Evolutionary conservation across 2,797 vertebrate species (phyloP).

Genomic region (Tiaroga cobitis): DNA sequence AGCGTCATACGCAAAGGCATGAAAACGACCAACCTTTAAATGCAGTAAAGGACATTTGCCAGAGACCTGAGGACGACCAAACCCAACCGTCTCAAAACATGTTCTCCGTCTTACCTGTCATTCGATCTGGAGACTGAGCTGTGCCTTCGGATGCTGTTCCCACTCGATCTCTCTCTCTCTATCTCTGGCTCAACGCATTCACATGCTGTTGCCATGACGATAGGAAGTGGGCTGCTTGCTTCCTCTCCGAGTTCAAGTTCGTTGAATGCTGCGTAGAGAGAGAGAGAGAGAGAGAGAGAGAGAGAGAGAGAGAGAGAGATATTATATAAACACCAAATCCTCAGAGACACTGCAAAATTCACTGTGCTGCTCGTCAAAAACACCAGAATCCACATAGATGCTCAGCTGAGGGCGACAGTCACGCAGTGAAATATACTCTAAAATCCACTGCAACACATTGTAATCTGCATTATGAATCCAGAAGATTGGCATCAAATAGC

Average conservation of each 20-base stretch:
- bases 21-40: constrained; percentile 11
- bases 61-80: constrained; percentile 15
- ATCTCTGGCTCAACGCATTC: constrained; percentile 80
- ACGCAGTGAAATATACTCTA: background rate
- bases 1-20: constrained; percentile 35
- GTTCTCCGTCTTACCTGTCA: constrained; percentile 78
- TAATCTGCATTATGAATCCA: constrained; percentile 43
- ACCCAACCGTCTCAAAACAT: constrained; percentile 4
- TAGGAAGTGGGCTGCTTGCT: constrained; percentile 79
- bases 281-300: constrained; percentile 38
- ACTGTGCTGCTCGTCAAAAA: constrained; percentile 50
- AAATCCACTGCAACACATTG: constrained; percentile 19
- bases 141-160: constrained; percentile 84
- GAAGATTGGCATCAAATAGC: background rate
- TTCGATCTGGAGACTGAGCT: constrained; percentile 84
- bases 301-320: constrained; percentile 34
- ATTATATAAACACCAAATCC: constrained; percentile 60
- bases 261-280: constrained; percentile 62
- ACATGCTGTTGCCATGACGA: constrained; percentile 87
- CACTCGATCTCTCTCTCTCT: constrained; percentile 17
- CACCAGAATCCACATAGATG: constrained; percentile 17
- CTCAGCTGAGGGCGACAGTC: background rate
- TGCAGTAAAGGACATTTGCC: constrained; percentile 12
- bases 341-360: constrained; percentile 49
- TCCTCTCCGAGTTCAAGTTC: constrained; percentile 82